Evolutionary conservation across 2,888 invertebrate species (phyloP).

Genomic region (Eupithecia tripunctaria): DNA sequence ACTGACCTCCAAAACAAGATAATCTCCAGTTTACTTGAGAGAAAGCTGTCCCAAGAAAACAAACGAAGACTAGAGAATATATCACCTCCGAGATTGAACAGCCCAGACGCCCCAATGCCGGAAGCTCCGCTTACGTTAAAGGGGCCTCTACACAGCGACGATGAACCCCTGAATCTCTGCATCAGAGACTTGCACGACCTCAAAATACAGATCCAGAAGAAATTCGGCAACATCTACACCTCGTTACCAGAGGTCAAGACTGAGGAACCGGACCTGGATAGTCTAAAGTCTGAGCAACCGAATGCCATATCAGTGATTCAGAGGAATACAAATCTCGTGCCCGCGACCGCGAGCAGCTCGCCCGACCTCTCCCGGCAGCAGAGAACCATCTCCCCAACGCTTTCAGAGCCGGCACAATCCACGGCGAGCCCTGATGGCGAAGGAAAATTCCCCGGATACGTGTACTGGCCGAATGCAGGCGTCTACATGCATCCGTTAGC

Average conservation of each 20-base stretch:
- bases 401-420: constrained; percentile 73
- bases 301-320: constrained; percentile 80
- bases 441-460: constrained; percentile 81
- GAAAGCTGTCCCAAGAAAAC: constrained; percentile 88
- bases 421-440: constrained; percentile 68
- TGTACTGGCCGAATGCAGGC: constrained; percentile 89
- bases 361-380: constrained; percentile 70
- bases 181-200: constrained; percentile 89
- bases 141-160: constrained; percentile 72
- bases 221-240: constrained; percentile 86
- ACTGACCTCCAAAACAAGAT: constrained; percentile 88
- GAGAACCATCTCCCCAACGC: constrained; percentile 65
- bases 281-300: constrained; percentile 70
- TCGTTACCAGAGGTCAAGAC: constrained; percentile 84
- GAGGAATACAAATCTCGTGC: constrained; percentile 69
- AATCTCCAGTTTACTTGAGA: constrained; percentile 88
- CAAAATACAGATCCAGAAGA: constrained; percentile 86
- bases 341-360: constrained; percentile 74
- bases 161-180: constrained; percentile 93
- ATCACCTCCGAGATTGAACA: constrained; percentile 66
- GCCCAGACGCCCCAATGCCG: constrained; percentile 70
- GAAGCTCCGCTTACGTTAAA: constrained; percentile 67
- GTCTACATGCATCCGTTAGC: constrained; percentile 90
- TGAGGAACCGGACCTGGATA: constrained; percentile 83
- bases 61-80: constrained; percentile 73